phyloP scores from a whole-genome alignment of 2,797 vertebrate species.

The Hypotaenidia okinawae region DNA sequence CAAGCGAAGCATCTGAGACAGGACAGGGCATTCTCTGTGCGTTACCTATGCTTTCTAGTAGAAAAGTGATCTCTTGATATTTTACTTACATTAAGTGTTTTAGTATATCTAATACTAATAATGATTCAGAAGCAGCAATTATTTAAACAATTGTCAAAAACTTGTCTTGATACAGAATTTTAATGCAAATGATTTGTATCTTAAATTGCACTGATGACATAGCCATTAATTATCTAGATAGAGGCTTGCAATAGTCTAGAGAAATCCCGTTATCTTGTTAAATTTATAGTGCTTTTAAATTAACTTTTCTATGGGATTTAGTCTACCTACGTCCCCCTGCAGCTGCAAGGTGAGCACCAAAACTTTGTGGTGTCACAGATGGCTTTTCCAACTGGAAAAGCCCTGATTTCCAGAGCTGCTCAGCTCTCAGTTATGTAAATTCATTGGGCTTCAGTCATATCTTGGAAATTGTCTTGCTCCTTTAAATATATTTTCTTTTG shows the following conservation, averaged over 20 bases:
- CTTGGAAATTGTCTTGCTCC: not conserved
- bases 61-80: not conserved
- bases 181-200: not conserved
- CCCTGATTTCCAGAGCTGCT: not conserved
- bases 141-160: not conserved
- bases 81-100: not conserved
- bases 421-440: not conserved
- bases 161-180: not conserved
- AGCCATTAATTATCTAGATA: not conserved
- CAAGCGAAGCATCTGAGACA: not conserved
- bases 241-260: not conserved
- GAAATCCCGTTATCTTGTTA: not conserved
- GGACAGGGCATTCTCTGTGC: not conserved
- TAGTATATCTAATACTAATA: not conserved
- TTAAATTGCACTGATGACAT: not conserved
- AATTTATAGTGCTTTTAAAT: not conserved
- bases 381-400: not conserved
- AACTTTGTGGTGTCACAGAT: not conserved
- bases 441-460: not conserved
- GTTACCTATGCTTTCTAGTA: not conserved
- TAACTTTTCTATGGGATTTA: not conserved
- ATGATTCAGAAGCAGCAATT: not conserved
- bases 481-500: not conserved
- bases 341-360: not conserved
- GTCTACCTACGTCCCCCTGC: not conserved